Evolutionary conservation across 2,113 vertebrate species (phyloP).

Genomic region (Mastomys coucha): DNA sequence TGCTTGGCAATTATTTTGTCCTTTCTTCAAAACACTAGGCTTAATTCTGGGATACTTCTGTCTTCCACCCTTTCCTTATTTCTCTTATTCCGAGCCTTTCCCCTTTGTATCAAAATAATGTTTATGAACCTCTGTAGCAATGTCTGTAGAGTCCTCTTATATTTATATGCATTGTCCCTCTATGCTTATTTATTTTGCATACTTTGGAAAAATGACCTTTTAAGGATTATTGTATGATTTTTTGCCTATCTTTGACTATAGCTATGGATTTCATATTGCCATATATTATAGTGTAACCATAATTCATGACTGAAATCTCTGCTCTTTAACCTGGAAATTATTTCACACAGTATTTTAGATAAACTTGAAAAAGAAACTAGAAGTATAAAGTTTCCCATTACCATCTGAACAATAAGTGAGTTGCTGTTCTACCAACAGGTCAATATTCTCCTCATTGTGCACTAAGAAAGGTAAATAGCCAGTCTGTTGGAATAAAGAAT

Average conservation of each 20-base stretch:
- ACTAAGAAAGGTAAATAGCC: not conserved
- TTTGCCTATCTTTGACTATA: constrained; percentile 34
- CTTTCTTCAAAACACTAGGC: constrained; percentile 2
- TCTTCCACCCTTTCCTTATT: not conserved
- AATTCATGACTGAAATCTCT: not conserved
- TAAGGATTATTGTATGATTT: not conserved
- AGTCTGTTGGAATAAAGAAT: not conserved
- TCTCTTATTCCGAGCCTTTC: not conserved
- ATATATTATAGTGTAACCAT: not conserved
- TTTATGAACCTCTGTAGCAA: not conserved
- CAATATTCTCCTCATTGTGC: constrained; percentile 7
- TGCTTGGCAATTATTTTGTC: not conserved
- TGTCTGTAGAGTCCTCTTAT: not conserved
- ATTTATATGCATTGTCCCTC: not conserved
- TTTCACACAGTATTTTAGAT: not conserved
- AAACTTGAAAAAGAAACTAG: not conserved
- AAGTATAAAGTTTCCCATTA: not conserved
- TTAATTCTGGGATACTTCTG: not conserved
- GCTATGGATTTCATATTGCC: constrained; percentile 9
- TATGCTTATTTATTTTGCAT: not conserved
- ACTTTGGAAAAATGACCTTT: not conserved
- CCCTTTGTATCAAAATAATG: not conserved
- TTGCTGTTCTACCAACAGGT: not conserved
- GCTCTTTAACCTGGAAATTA: not conserved
- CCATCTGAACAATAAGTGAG: not conserved